Conservation (phyloP, 2,113 vertebrate genomes). For the Pedetes capensis region DNA sequence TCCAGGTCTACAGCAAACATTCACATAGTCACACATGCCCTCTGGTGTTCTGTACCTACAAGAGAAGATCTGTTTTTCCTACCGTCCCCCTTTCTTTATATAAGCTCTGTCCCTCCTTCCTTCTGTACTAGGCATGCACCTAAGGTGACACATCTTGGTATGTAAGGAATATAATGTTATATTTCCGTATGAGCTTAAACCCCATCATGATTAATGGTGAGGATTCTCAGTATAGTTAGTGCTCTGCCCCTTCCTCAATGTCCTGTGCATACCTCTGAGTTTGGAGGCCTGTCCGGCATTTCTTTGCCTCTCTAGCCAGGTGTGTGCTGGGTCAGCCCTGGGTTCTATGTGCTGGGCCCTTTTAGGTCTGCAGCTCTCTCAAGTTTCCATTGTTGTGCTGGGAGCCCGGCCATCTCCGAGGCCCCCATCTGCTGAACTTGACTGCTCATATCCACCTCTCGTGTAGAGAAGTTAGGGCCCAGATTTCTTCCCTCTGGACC, state of each 20-base stretch:
- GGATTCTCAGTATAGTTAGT: neutral
- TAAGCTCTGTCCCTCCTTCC: neutral
- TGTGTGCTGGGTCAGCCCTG: neutral
- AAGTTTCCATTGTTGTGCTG: accelerated
- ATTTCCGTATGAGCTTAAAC: neutral
- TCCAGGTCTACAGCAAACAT: neutral
- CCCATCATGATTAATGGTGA: neutral
- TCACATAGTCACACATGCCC: accelerated
- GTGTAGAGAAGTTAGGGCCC: neutral
- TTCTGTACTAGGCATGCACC: neutral
- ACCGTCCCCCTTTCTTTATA: neutral
- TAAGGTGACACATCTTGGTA: neutral
- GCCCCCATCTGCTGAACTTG: accelerated
- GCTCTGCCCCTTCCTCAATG: neutral
- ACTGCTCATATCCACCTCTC: neutral
- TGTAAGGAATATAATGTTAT: neutral
- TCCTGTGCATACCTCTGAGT: neutral
- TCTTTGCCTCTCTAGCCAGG: neutral
- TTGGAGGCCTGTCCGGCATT: accelerated
- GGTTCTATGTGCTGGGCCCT: neutral
- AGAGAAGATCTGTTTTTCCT: neutral
- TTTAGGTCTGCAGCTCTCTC: neutral
- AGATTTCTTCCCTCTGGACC: no score
- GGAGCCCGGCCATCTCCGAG: neutral
- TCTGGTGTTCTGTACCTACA: neutral